Evolutionary conservation across 2,888 invertebrate species (phyloP).

Genomic region (Dolomedes plantarius): DNA sequence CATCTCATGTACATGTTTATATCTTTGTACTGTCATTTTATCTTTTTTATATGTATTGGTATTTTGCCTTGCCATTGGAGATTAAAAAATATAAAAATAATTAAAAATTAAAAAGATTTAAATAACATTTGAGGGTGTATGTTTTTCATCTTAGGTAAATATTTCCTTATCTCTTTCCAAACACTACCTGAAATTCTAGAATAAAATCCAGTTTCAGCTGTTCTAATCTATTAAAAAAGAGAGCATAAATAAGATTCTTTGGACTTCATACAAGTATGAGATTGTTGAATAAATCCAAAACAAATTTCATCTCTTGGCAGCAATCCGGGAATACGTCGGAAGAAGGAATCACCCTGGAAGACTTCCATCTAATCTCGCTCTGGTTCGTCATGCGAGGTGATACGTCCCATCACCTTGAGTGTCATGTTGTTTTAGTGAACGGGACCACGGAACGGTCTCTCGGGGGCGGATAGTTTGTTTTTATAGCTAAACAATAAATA

Average conservation of each 20-base stretch:
- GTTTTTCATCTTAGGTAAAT: too few relatives aligned
- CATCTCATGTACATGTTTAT: too few relatives aligned
- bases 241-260: neutral
- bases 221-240: neutral
- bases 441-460: neutral
- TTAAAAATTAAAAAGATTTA: too few relatives aligned
- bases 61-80: too few relatives aligned
- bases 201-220: neutral
- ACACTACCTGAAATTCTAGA: neutral
- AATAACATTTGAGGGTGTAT: too few relatives aligned
- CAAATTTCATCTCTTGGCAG: neutral
- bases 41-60: too few relatives aligned
- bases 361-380: neutral
- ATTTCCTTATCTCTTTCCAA: too few relatives aligned
- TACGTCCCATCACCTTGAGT: neutral
- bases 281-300: neutral
- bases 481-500: too few relatives aligned
- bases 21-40: too few relatives aligned
- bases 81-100: too few relatives aligned
- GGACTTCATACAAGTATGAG: neutral
- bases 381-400: neutral
- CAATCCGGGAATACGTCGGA: neutral
- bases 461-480: neutral
- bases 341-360: conserved; percentile 8
- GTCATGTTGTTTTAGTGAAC: neutral